Evolutionary conservation across 2,888 invertebrate species (phyloP), one percentile per base, ranked within the genome.

Genomic region (Acanthococcus lagerstroemiae): DNA sequence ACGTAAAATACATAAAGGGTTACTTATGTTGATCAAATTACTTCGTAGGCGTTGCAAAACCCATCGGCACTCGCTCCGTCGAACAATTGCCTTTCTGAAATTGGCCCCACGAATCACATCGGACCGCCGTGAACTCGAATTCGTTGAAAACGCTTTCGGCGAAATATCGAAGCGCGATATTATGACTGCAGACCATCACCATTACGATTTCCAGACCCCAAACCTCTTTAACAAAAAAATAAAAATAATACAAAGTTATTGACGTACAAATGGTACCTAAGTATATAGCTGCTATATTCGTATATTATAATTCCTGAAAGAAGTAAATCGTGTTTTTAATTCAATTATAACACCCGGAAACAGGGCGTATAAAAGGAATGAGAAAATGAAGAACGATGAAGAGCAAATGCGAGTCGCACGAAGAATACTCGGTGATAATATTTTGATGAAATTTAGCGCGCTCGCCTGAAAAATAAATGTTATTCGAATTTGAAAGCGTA

Each of bases 171-270:
- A 63, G 24, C 21, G 44, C 50, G 17, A 63, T 63, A 17, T 27
- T 63, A 63, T 63, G 63, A 27, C 63, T 63, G 25, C 63, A 63
- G 2, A 63, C 24, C 63, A 63, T 63, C n/a, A 37, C 44, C 15
- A 54, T 37, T 5, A 63, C 54, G 24, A 63, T 52, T 12, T 52
- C 54, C 63, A 63, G 24, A 2, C 63, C 63, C 17, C 48, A 9
- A 21, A 48, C 50, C 26, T 52, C 63, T 63, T n/a, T 15, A 19
- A 7, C 57, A 37, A 37, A 37, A 15, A 37, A 37, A 9, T 37
- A 15, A 37, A 37, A 37, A 15, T 37, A 37, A 7, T 37, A 15
- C 37, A 9, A 15, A 15, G 37, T 9, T 37, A 37, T 15, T 37
- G 12, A 37, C 15, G 12, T 37, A 9, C 15, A 15, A 17, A 7